These are phyloP conservation scores for Toxotes jaculatrix DNA, from an alignment of 2,113 vertebrate species.

Conservation along the genomic window DNA sequence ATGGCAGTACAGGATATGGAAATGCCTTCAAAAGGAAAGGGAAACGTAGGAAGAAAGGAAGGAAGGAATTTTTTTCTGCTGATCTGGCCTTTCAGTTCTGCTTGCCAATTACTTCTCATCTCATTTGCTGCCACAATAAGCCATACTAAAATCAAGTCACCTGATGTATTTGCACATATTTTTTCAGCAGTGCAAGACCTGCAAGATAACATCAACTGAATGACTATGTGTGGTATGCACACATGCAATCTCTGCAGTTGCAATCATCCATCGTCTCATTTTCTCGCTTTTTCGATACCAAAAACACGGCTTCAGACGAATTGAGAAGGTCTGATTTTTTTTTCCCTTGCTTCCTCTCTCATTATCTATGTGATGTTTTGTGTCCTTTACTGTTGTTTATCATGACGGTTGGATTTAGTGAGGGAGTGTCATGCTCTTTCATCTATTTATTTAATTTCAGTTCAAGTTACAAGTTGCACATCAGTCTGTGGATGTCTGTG, in stretches of 20 bases:
- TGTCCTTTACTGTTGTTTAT: constrained; percentile 44
- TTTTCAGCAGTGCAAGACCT: constrained; percentile 61
- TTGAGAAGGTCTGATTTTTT: constrained; percentile 36
- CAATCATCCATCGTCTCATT: constrained; percentile 32
- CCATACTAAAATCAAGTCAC: constrained; percentile 55
- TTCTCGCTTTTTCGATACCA: background rate
- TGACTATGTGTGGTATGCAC: constrained; percentile 53
- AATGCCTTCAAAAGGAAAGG: background rate
- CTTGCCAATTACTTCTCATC: constrained; percentile 52
- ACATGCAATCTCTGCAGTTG: constrained; percentile 23
- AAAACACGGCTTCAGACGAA: constrained; percentile 7
- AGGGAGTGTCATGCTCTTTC: constrained; percentile 22
- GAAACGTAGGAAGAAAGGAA: background rate
- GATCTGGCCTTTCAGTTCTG: constrained; percentile 26
- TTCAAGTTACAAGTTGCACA: background rate
- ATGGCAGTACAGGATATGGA: background rate
- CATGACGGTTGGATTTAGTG: constrained; percentile 1
- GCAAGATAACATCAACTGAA: constrained; percentile 72
- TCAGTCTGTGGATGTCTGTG: background rate
- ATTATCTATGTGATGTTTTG: constrained; percentile 30
- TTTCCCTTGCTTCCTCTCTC: constrained; percentile 13
- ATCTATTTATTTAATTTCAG: constrained; percentile 38
- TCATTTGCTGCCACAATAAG: constrained; percentile 64
- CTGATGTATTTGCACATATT: constrained; percentile 40
- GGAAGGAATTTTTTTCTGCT: background rate